Conservation (phyloP, 2,888 invertebrate species). For the Aplocera efformata region DNA sequence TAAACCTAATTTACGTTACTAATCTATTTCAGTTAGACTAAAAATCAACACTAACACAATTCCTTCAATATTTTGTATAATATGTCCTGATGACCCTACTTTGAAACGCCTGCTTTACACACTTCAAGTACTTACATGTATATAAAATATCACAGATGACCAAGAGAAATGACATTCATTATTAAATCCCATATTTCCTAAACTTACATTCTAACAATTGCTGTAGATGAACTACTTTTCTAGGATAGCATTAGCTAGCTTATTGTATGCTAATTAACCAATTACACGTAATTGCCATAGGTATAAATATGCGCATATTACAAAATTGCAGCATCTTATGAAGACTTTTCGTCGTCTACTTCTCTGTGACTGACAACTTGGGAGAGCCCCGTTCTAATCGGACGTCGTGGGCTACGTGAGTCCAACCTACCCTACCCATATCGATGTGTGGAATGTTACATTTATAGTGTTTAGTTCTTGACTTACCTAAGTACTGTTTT, state of each 20-base stretch:
- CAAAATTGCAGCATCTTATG: conserved; percentile 85
- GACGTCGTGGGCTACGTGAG: conserved; percentile 74
- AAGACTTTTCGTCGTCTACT: conserved; percentile 86
- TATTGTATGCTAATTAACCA: conserved; percentile 56
- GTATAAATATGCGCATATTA: conserved; percentile 79
- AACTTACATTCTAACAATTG: conserved; percentile 5
- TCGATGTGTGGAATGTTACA: conserved; percentile 75
- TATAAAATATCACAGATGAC: conserved; percentile 4
- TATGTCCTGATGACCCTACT: conserved; percentile 6
- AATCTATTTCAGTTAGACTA: conserved; percentile 20
- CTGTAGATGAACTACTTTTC: conserved; percentile 5
- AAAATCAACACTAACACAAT: conserved; percentile 11
- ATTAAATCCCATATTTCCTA: not conserved
- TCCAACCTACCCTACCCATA: conserved; percentile 59
- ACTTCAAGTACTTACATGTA: conserved; percentile 4
- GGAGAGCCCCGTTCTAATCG: conserved; percentile 72
- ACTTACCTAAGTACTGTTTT: conserved; percentile 9
- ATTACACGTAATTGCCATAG: conserved; percentile 73
- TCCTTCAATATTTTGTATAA: conserved; percentile 13
- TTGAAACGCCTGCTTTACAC: conserved; percentile 8
- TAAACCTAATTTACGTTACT: conserved; percentile 29
- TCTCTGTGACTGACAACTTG: conserved; percentile 82
- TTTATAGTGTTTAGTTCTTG: conserved; percentile 47
- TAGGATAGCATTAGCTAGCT: conserved; percentile 15
- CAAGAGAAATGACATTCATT: not conserved